Conservation (phyloP, 2,888 invertebrate genomes). For the Tetrapedia diversipes region DNA sequence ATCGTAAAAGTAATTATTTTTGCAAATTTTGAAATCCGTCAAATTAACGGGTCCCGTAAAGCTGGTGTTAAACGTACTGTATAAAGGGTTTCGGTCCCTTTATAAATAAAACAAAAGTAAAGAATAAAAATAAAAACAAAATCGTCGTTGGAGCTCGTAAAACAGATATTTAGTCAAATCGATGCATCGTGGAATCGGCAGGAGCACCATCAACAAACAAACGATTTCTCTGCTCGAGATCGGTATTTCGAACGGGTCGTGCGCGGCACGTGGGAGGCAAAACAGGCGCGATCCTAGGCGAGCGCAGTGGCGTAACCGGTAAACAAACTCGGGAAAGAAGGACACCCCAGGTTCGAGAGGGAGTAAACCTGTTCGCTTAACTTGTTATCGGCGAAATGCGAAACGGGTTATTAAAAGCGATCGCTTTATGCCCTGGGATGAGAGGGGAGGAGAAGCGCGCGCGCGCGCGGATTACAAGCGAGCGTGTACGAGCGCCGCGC, state of each 20-base stretch:
- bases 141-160: too few relatives aligned
- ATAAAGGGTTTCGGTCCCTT: too few relatives aligned
- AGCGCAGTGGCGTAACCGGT: conserved; percentile 65
- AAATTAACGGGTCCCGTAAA: too few relatives aligned
- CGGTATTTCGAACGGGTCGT: conserved; percentile 46
- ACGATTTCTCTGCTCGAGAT: conserved; percentile 30
- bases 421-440: conserved; percentile 33
- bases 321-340: conserved; percentile 61
- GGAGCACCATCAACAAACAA: conserved; percentile 10
- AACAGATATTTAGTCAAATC: too few relatives aligned
- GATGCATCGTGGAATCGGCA: conserved; percentile 53
- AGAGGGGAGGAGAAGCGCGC: conserved; percentile 11
- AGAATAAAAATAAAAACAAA: too few relatives aligned
- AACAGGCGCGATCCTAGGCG: conserved; percentile 49
- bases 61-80: too few relatives aligned
- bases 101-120: too few relatives aligned
- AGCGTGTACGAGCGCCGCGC: too few relatives aligned
- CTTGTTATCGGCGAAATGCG: conserved; percentile 56
- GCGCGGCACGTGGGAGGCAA: conserved; percentile 61
- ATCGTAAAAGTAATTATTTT: too few relatives aligned
- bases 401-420: conserved; percentile 56
- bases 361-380: conserved; percentile 57
- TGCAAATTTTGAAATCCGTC: too few relatives aligned
- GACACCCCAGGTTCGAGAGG: conserved; percentile 39
- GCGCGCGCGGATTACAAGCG: too few relatives aligned